Evolutionary conservation across 2,888 invertebrate genomes (phyloP), one percentile per base, ranked within the genome.

Genomic region (Seladonia tumulorum): DNA sequence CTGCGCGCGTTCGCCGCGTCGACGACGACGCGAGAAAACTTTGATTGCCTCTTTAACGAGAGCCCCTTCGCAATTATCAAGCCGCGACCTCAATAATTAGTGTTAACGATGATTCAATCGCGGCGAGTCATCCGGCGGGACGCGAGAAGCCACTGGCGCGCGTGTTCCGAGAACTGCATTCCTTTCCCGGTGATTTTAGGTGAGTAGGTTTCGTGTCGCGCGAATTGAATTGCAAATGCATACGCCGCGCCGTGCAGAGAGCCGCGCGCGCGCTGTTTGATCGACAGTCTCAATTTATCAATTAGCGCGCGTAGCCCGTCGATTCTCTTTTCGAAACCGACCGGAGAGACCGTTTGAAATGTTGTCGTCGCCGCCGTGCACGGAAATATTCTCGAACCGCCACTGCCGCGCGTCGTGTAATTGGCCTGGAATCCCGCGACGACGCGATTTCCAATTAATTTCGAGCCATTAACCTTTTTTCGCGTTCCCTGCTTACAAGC

Each of bases 11-110:
- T 39, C 60, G 53, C 5, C 45, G 68, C 16, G 29, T 71, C 29
- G 60, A 70, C 72, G 35, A 86, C 63, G 63, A 63, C 63, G 73
- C 79, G 82, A 88, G 90, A 88, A 82, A 78, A 90, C 79, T 85
- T 78, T 81, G 85, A 82, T 89, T 87, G 83, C 73, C 85, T 83
- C 76, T 82, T 85, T 77, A 83, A 86, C 83, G 82, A 83, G 66
- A 74, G 76, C 47, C 80, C 76, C 71, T 57, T 47, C 86, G 83
- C 82, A 84, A 88, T 88, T 86, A 83, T 86, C 79, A 82, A 84
- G 86, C 85, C 88, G 83, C 88, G 87, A 88, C 87, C 88, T 88
- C 85, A 83, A 89, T 88, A 88, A 88, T 88, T 88, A 88, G 86
- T 78, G 88, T 81, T 80, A 83, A 85, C 87, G 87, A 87, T 88